Evolutionary conservation across 2,888 invertebrate species (phyloP), one percentile per base, ranked within the genome.

Genomic region (Pomacea canaliculata): DNA sequence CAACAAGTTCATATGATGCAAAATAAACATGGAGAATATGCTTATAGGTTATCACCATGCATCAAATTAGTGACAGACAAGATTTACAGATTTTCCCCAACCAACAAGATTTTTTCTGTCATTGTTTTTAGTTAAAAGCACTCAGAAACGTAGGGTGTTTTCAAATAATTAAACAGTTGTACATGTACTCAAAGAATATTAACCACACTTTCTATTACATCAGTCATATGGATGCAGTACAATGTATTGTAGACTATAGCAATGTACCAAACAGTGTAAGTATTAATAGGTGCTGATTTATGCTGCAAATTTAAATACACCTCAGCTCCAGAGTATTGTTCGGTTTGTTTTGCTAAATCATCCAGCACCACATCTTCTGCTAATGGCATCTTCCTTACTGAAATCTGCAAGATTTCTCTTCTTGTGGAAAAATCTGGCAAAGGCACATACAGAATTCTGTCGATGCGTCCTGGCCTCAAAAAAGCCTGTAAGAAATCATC

Each of bases 301-400:
- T 56, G 51, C 51, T 16, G 16, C 8, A 56, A 56, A 56, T 10
- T 56, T 56, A 56, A 56, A 16, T 56, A 56, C 73, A 87, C 88
- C 85, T 99, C 99, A 0, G 99, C 99, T 0, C 99, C 99, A 0
- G 98, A 97, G 91, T 96, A 98, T 0, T 95, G 94, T 51, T 94
- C 93, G 0, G 97, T 97, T 70, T 89, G 90, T 0, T 92, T 87
- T 0, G 96, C 95, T 68, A 98, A 91, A 75, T 92, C 91, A 9
- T 94, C 93, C 0, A 95, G 84, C 56, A 84, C 94, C 88, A 95
- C 93, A 79, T 88, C 88, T 18, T 91, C 91, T 19, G 86, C 85
- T 8, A 93, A 90, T 0, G 95, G 95, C 94, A 96, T 96, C 89
- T 94, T 94, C 4, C 90, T 90, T 19, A 97, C 91, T 88, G 95